Evolutionary conservation across 2,797 vertebrate species (phyloP).

Genomic region (Siniperca undulata): DNA sequence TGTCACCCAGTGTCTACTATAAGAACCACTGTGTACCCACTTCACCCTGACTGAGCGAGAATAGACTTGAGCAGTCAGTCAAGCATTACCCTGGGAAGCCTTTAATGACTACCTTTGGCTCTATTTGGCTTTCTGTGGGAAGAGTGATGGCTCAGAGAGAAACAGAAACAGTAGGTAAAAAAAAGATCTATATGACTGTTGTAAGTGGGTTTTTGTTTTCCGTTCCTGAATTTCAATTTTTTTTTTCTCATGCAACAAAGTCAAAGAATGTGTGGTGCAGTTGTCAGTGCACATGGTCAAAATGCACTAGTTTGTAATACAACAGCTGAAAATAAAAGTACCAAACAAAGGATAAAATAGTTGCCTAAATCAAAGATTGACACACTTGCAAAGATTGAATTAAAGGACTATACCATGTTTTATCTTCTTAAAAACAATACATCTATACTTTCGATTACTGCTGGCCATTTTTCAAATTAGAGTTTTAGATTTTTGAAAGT

Average conservation of each 20-base stretch:
- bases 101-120: slow-evolving; percentile 78
- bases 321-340: slow-evolving; percentile 8
- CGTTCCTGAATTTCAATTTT: slow-evolving; percentile 26
- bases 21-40: slow-evolving; percentile 64
- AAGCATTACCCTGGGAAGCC: slow-evolving; percentile 70
- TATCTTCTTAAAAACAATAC: background rate
- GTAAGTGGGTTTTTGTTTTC: slow-evolving; percentile 56
- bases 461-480: background rate
- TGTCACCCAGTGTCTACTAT: slow-evolving; percentile 70
- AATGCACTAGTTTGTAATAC: slow-evolving; percentile 6
- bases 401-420: background rate
- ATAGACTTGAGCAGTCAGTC: slow-evolving; percentile 72
- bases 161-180: slow-evolving; percentile 52
- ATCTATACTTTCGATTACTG: too few species aligned
- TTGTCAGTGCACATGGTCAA: slow-evolving; percentile 8
- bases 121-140: slow-evolving; percentile 70
- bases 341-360: slow-evolving; percentile 11
- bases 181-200: slow-evolving; percentile 48
- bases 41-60: slow-evolving; percentile 67
- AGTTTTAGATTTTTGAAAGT: background rate
- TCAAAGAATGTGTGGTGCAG: slow-evolving; percentile 16
- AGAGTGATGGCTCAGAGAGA: slow-evolving; percentile 56
- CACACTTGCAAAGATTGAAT: background rate
- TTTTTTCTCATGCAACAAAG: slow-evolving; percentile 16
- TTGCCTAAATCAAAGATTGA: slow-evolving; percentile 7